Evolutionary conservation across 2,113 vertebrate species (phyloP), one percentile per base, ranked within the genome.

Genomic region (Cygnus atratus): DNA sequence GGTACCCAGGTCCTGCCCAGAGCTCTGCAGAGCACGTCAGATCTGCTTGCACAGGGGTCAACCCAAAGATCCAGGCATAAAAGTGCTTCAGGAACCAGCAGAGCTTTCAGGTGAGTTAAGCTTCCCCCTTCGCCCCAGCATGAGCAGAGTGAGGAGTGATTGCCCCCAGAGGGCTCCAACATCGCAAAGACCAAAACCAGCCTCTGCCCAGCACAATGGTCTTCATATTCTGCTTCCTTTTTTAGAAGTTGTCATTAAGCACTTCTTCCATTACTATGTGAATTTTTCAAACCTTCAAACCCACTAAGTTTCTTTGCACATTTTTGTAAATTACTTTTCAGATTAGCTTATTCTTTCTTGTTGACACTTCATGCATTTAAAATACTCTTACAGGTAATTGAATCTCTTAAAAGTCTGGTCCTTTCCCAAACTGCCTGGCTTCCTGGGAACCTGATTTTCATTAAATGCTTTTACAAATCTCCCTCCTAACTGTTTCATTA

Each of bases 91-190:
- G 25, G 39, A 87, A 62, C 21, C 57, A 52, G 22, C 13, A 89
- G 43, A 73, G n/a, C 9, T 17, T 52, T 89, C 80, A 67, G 11
- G 3, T 2, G 8, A 4, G 5, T 35, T 52, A 62, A 80, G 54
- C 11, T 25, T 84, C 19, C 63, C 39, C 18, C 41, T 70, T 48
- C 33, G 37, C 6, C 20, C 14, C 48, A 15, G 48, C 35, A 68
- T 0, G 0, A 71, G 46, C 37, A 54, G 37, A 22, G 41, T 7
- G 17, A 35, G n/a, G 31, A 71, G 11, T 22, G 17, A 54, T 4
- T 0, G 0, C 44, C 62, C 22, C 1, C 1, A 0, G 44, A 44
- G 16, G 14, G 54, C 33, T 46, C 46, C 55, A 74, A 46, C 19
- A 41, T 33, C 48, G 55, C n/a, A 24, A 31, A 58, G 74, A 76